phyloP scores from a whole-genome alignment of 1,140 invertebrate genomes.

The Lepidurus arcticus region DNA sequence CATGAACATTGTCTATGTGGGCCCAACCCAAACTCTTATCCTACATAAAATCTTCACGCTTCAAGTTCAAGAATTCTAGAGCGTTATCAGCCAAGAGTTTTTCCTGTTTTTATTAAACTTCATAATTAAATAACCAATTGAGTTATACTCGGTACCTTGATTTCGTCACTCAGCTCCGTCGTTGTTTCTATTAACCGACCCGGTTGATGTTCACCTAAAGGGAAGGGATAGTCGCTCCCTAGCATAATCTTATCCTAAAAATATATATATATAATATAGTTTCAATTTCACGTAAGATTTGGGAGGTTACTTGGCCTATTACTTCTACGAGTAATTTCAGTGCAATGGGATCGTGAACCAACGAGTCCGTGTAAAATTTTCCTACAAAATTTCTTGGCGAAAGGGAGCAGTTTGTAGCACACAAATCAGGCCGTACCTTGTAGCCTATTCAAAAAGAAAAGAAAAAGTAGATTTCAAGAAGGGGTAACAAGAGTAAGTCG shows the following conservation, averaged over 20 bases:
- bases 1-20: too few species aligned
- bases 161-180: constrained; percentile 37
- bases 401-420: constrained; percentile 48
- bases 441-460: constrained; percentile 38
- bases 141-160: constrained; percentile 36
- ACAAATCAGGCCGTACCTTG: constrained; percentile 54
- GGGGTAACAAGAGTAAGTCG: background rate
- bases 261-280: constrained; percentile 23
- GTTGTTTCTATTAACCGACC: constrained; percentile 51
- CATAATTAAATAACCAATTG: background rate
- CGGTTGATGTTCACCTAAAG: constrained; percentile 53
- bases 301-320: constrained; percentile 48
- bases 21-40: too few species aligned
- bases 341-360: constrained; percentile 53
- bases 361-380: constrained; percentile 52
- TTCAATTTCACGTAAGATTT: constrained; percentile 16
- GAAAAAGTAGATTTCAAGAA: constrained; percentile 39
- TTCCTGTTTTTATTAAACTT: constrained; percentile 36
- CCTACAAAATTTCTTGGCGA: constrained; percentile 50
- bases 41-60: constrained; percentile 35
- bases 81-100: constrained; percentile 42
- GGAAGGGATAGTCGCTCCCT: constrained; percentile 58
- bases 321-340: constrained; percentile 50
- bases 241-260: constrained; percentile 51
- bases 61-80: constrained; percentile 40